These are phyloP conservation scores for Lordiphosa fenestrarum DNA, from an alignment of 2,888 invertebrate genomes.

Conservation along the genomic window DNA sequence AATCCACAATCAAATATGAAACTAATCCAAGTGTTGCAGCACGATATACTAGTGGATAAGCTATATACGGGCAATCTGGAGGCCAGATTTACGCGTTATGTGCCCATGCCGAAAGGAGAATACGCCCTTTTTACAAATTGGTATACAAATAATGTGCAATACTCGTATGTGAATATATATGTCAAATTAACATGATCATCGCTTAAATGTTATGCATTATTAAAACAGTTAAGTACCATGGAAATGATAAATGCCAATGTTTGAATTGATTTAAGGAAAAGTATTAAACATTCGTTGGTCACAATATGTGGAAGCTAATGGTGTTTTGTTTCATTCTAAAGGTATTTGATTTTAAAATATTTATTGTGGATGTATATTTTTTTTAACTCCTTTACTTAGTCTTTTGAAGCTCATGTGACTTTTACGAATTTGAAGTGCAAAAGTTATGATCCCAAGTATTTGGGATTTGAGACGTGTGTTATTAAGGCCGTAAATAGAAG, in stretches of 20 bases:
- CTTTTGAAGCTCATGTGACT: not conserved
- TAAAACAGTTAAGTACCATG: constrained; percentile 7
- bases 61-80: constrained; percentile 8
- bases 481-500: constrained; percentile 6
- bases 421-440: constrained; percentile 8
- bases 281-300: too few relatives aligned
- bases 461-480: not conserved
- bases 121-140: constrained; percentile 6
- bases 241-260: too few relatives aligned
- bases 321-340: not conserved
- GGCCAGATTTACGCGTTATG: not conserved
- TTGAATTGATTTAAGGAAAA: too few relatives aligned
- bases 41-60: not conserved
- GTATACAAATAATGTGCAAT: constrained; percentile 1
- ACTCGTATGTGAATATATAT: constrained; percentile 2
- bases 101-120: constrained; percentile 5
- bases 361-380: not conserved
- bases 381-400: not conserved
- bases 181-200: not conserved
- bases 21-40: not conserved
- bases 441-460: not conserved
- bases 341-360: not conserved
- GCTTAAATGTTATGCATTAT: constrained; percentile 1
- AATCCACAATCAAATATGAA: not conserved
- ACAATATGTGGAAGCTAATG: too few relatives aligned